Evolutionary conservation across 2,113 vertebrate genomes (phyloP).

Genomic region (Coryphaenoides rupestris): DNA sequence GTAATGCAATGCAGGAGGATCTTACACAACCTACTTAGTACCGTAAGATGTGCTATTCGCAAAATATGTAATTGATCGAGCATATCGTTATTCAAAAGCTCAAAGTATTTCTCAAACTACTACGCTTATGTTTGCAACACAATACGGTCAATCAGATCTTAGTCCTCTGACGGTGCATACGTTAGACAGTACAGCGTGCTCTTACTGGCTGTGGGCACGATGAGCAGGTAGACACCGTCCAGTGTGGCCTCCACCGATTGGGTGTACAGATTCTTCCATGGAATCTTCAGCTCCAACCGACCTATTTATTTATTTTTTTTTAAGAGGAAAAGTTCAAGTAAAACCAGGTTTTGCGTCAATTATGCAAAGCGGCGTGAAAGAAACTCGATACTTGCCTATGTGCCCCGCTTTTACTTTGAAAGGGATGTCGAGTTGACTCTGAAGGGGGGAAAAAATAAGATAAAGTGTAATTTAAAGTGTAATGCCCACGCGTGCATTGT

Average conservation of each 20-base stretch:
- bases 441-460: conserved; percentile 45
- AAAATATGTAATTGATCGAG: too few relatives aligned
- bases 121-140: too few relatives aligned
- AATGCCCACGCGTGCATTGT: not conserved
- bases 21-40: too few relatives aligned
- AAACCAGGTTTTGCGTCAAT: not conserved
- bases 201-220: conserved; percentile 93
- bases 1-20: too few relatives aligned
- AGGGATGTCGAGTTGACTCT: conserved; percentile 96
- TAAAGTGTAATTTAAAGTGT: too few relatives aligned
- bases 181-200: not conserved
- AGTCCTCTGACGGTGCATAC: not conserved
- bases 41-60: too few relatives aligned
- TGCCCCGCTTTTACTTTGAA: conserved; percentile 96
- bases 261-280: conserved; percentile 96
- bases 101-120: too few relatives aligned
- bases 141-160: not conserved
- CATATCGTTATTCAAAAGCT: too few relatives aligned
- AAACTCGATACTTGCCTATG: conserved; percentile 80
- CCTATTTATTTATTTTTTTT: too few relatives aligned
- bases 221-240: conserved; percentile 91
- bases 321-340: conserved; percentile 32
- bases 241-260: conserved; percentile 92
- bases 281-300: conserved; percentile 88
- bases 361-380: not conserved